Base-by-base conservation (phyloP, 2,113 vertebrate genomes). In the Macheiramphus alcinus region DNA sequence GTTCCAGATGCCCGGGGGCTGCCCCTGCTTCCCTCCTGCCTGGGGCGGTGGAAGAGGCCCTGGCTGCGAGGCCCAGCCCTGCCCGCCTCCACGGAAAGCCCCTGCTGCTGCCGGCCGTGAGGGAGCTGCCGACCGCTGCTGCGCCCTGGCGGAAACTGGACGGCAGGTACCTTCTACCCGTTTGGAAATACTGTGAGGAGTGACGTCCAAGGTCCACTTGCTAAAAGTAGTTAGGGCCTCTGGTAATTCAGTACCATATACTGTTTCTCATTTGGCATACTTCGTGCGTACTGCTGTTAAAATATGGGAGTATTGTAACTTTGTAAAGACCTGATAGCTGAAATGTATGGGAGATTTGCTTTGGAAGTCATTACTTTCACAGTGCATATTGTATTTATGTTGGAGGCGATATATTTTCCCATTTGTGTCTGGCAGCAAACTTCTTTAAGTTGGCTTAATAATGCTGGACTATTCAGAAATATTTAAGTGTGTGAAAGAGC, bases 61-160 rank as follows among this genome's bases (percentile, higher is more conserved):
- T 10, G 45, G 21, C 40, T 13, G 13, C 3, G 5, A 31, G 20
- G 47, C 53, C 38, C 1, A 7, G 27, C 23, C 23, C 14, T 6
- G 10, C 16, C 47, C 5, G 0, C 8, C 16, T 7, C 31, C 26
- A 3, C 2, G 1, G 16, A 23, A 22, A 29, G 34, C 4, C 32
- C 3, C 34, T 2, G 9, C 16, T 0, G 6, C 36, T 59, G 5
- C 23, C 6, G 4, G 31, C 15, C 6, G 0, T 3, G 22, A 11
- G 31, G 18, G 27, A 61, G 38, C 19, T 13, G 23, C 11, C 0
- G 4, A 4, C 5, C 5, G 3, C 12, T n/a, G 20, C 36, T 45
- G 29, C 0, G 9, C 34, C 23, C 22, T 61, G 17, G 23, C 6
- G 5, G 40, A n/a, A n/a, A 17, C 1, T 31, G 29, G 42, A 11